Evolutionary conservation across 2,797 vertebrate species (phyloP).

Genomic region (Molothrus aeneus): DNA sequence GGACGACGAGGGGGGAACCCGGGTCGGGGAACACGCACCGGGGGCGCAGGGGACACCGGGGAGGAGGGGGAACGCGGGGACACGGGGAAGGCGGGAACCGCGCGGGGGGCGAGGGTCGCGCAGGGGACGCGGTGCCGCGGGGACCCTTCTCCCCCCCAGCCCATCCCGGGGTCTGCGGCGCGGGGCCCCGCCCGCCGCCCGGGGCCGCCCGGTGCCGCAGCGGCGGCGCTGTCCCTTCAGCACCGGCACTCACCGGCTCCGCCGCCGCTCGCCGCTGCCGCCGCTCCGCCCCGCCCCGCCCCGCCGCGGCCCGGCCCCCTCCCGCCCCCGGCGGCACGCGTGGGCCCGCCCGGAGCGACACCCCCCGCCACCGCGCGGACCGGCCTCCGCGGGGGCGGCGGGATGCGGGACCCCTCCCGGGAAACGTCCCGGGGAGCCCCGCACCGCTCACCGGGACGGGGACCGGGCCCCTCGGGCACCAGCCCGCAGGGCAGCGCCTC

Average conservation of each 20-base stretch:
- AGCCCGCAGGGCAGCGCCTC: background rate
- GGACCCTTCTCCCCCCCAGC: background rate
- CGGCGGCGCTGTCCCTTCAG: conserved; percentile 43
- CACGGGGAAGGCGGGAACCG: background rate
- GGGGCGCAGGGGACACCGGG: background rate
- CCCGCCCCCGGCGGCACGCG: conserved; percentile 15
- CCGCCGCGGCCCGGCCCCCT: background rate
- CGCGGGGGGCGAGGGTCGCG: background rate
- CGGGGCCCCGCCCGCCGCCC: conserved; percentile 1
- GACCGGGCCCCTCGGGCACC: background rate
- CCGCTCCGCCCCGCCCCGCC: background rate
- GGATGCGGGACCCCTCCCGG: background rate
- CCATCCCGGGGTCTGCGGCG: background rate
- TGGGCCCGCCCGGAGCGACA: conserved; percentile 17
- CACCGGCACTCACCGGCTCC: conserved; percentile 31
- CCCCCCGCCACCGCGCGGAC: background rate
- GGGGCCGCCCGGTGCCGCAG: conserved; percentile 22
- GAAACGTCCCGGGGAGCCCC: background rate
- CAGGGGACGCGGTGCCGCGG: background rate
- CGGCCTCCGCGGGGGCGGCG: background rate
- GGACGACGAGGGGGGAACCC: background rate
- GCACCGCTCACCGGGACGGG: background rate
- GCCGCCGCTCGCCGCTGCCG: background rate
- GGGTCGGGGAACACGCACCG: background rate
- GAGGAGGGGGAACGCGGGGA: background rate